Conservation (phyloP, 2,113 vertebrate genomes). For the Hyperopisus bebe region DNA sequence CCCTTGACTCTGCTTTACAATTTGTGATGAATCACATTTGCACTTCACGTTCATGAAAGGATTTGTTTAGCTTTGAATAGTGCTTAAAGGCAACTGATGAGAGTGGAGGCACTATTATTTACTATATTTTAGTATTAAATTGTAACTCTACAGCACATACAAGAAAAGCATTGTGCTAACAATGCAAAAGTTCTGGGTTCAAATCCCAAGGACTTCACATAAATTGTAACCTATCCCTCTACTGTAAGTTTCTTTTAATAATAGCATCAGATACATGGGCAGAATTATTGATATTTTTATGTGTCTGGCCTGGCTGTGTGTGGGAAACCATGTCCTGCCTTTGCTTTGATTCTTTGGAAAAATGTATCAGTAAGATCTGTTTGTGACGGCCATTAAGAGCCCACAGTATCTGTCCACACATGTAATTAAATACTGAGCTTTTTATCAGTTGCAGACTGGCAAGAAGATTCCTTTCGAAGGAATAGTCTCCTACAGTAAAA, state of each 20-base stretch:
- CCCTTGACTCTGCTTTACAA: background rate
- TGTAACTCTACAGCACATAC: background rate
- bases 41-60: background rate
- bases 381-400: background rate
- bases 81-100: background rate
- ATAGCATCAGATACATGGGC: background rate
- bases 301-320: background rate
- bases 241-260: background rate
- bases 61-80: background rate
- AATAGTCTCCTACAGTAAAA: background rate
- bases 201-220: background rate
- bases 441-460: background rate
- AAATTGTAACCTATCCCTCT: background rate
- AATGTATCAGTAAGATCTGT: background rate
- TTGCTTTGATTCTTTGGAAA: background rate
- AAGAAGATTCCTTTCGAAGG: background rate
- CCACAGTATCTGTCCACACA: background rate
- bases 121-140: background rate
- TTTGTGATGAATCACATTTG: background rate
- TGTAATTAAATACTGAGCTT: background rate
- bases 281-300: background rate
- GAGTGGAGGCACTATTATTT: background rate
- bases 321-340: background rate
- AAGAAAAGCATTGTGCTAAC: background rate
- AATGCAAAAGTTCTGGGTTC: background rate